Evolutionary conservation across 1,140 invertebrate genomes (phyloP).

Genomic region (Solenopsis fugax): DNA sequence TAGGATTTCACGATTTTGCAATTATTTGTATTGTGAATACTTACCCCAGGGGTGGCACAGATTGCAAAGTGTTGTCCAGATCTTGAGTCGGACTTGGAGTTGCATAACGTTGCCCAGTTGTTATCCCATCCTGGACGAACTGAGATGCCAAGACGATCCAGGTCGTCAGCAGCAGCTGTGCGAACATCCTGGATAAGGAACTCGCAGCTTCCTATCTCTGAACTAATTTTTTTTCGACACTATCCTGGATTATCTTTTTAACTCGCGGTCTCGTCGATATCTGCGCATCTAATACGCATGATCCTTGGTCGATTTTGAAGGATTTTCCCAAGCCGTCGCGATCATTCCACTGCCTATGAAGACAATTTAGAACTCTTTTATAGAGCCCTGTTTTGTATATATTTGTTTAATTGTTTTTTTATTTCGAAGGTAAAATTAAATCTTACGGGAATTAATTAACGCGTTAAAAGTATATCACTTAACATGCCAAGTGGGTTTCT

Average conservation of each 20-base stretch:
- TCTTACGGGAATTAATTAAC: not conserved
- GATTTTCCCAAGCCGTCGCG: constrained; percentile 22
- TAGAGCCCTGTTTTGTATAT: constrained; percentile 26
- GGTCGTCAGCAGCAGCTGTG: constrained; percentile 36
- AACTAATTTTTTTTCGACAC: constrained; percentile 1
- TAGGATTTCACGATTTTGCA: not conserved
- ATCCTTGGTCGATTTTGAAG: constrained; percentile 50
- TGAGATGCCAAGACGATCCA: constrained; percentile 64
- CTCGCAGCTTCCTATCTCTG: not conserved
- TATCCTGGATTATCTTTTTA: constrained; percentile 41
- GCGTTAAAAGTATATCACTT: not conserved
- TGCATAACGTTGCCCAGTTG: constrained; percentile 70
- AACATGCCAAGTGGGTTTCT: too few species aligned
- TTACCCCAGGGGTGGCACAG: constrained; percentile 76
- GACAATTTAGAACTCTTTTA: constrained; percentile 28
- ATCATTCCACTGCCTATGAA: constrained; percentile 48
- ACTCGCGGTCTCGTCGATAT: constrained; percentile 18
- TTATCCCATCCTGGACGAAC: constrained; percentile 55
- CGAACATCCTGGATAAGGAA: constrained; percentile 15
- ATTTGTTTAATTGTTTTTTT: not conserved
- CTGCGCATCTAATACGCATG: constrained; percentile 63
- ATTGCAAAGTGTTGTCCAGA: constrained; percentile 76
- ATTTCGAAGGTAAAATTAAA: not conserved
- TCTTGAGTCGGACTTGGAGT: constrained; percentile 71
- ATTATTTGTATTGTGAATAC: constrained; percentile 29